phyloP scores from a whole-genome alignment of 2,113 vertebrate species.

The Notothenia rossii region DNA sequence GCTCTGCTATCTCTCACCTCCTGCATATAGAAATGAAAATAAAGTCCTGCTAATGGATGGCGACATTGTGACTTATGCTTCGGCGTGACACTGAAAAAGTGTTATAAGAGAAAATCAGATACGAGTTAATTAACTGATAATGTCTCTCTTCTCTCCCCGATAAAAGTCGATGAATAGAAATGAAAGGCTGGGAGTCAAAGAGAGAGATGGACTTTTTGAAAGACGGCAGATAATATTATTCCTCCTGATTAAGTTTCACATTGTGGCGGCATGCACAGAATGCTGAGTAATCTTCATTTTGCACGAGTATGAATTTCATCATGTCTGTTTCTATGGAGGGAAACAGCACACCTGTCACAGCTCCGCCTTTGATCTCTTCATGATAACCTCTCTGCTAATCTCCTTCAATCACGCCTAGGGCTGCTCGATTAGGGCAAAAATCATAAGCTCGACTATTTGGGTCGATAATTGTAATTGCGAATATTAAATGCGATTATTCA shows the following conservation, averaged over 20 bases:
- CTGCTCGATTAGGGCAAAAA: no score
- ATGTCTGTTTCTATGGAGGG: constrained; percentile 42
- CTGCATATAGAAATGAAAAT: constrained; percentile 30
- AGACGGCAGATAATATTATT: constrained; percentile 70
- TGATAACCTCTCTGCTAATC: constrained; percentile 48
- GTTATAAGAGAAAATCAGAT: constrained; percentile 66
- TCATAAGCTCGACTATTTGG: no score
- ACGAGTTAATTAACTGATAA: constrained; percentile 81
- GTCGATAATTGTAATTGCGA: no score
- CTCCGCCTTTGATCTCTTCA: constrained; percentile 47
- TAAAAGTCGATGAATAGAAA: constrained; percentile 61
- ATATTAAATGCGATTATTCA: no score
- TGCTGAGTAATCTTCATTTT: constrained; percentile 52
- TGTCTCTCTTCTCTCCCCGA: constrained; percentile 61
- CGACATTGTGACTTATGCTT: constrained; percentile 43
- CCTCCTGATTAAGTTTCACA: constrained; percentile 62
- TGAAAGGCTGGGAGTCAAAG: constrained; percentile 49
- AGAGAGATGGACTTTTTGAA: constrained; percentile 62
- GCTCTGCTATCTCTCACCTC: constrained; percentile 3
- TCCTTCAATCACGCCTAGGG: not conserved
- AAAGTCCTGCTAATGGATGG: constrained; percentile 44
- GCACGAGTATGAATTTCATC: constrained; percentile 47
- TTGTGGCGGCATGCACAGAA: not conserved
- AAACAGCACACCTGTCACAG: constrained; percentile 51
- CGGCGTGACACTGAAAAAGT: constrained; percentile 58